These are phyloP conservation scores for Vulpes vulpes DNA, from an alignment of 2,113 vertebrate species.

Conservation along the genomic window DNA sequence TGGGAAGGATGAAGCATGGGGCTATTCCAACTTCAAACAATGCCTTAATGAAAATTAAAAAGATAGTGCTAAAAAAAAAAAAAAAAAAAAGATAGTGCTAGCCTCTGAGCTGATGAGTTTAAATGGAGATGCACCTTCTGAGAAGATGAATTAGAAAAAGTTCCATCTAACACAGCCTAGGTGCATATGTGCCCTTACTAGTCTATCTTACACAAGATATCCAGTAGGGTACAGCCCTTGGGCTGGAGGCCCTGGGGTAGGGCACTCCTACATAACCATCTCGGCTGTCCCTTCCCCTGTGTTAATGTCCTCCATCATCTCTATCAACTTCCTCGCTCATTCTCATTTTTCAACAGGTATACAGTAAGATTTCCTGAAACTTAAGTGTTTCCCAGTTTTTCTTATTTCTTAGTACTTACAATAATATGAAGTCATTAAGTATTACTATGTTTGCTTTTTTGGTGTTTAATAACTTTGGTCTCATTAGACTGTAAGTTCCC, in stretches of 20 bases:
- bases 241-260: too few species aligned
- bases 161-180: background rate
- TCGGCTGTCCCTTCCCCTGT: background rate
- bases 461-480: background rate
- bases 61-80: background rate
- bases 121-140: background rate
- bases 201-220: background rate
- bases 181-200: background rate
- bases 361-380: background rate
- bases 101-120: background rate
- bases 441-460: background rate
- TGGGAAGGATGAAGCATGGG: background rate
- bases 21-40: background rate
- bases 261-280: too few species aligned
- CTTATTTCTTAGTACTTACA: background rate
- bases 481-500: background rate
- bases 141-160: background rate
- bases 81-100: background rate
- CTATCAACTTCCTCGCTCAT: background rate
- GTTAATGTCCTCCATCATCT: background rate
- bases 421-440: background rate
- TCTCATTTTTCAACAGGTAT: background rate
- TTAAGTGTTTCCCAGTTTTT: background rate
- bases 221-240: rapidly evolving
- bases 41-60: background rate